Evolutionary conservation across 2,113 vertebrate genomes (phyloP).

Genomic region (Ibidorhyncha struthersii): DNA sequence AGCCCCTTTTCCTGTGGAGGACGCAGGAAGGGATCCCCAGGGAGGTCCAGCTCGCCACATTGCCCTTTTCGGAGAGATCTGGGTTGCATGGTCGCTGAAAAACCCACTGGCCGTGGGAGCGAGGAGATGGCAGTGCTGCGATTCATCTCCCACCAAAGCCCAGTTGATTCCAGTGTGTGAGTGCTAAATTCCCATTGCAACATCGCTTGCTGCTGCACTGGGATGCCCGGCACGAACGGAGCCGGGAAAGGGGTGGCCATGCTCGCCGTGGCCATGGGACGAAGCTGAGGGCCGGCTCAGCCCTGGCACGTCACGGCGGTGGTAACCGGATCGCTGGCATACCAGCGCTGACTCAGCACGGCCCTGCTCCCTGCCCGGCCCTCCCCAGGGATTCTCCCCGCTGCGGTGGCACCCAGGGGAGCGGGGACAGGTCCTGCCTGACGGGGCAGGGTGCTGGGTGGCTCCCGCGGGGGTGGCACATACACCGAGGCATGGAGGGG

Average conservation of each 20-base stretch:
- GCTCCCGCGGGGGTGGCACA: background rate
- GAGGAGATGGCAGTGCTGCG: accelerated
- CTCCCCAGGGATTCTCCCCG: background rate
- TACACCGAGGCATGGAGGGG: background rate
- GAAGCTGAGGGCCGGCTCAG: background rate
- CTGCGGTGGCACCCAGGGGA: background rate
- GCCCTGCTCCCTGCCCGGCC: background rate
- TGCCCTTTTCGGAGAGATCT: background rate
- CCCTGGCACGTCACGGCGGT: accelerated
- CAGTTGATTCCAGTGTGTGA: background rate
- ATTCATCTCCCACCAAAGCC: background rate
- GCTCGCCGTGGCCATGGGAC: accelerated
- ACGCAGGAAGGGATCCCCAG: background rate
- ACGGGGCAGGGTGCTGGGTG: background rate
- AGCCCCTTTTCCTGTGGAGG: background rate
- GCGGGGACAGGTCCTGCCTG: slow-evolving; percentile 26
- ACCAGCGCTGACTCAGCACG: slow-evolving; percentile 52
- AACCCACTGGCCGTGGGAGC: accelerated
- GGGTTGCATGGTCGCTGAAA: accelerated
- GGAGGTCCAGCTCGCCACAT: accelerated
- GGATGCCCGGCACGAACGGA: accelerated
- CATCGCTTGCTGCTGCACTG: accelerated
- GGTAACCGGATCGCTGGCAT: slow-evolving; percentile 47
- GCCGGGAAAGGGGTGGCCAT: accelerated
- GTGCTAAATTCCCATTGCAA: background rate